Evolutionary conservation across 2,797 vertebrate species (phyloP), one percentile per base, ranked within the genome.

Genomic region (Chromis chromis): DNA sequence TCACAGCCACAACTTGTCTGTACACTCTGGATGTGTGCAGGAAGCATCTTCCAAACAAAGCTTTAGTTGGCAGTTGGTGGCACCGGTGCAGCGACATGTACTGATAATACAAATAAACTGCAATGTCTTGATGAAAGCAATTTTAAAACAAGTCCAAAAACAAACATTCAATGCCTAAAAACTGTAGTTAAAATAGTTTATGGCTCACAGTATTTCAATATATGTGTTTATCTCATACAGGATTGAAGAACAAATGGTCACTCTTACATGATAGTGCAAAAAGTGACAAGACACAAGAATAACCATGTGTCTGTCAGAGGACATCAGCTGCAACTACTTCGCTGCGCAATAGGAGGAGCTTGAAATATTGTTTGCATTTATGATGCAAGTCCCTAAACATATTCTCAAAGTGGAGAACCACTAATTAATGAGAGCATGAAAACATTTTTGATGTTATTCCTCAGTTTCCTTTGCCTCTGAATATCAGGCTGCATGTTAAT

Each of bases 11-110:
- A 31, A 55, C 40, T 70, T 33, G 64, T 76, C 21, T 31, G 8
- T 27, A 6, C 24, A 54, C 65, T 70, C 13, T 71, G 60, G 73
- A 74, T 52, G 52, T 74, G 52, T 61, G 49, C 52, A 75, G 49
- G 63, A 76, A 57, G 42, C n/a, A 63, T 70, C 28, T 81, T 77
- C 59, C 74, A 74, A 65, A 24, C 33, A 42, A 73, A 65, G 50
- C 65, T 74, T 71, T 31, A 40, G 64, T 27, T 31, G 22, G n/a
- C 21, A 39, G 59, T 22, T 22, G 40, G 19, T 22, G 25, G 22
- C 42, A 39, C 33, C 9, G 17, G 14, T 59, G 49, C 33, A 78
- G 33, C 40, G 49, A 59, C 46, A 70, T 75, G 50, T 65, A 68
- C 52, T 58, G 22, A 28, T 57, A 1, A 57, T 40, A 53, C 14